A percentile compares a stretch with the other conserved stretches of the same genome.
These are phyloP conservation scores for Aspidapion aeneum DNA, from an alignment of 2,888 invertebrate species.

Conservation along the genomic window DNA sequence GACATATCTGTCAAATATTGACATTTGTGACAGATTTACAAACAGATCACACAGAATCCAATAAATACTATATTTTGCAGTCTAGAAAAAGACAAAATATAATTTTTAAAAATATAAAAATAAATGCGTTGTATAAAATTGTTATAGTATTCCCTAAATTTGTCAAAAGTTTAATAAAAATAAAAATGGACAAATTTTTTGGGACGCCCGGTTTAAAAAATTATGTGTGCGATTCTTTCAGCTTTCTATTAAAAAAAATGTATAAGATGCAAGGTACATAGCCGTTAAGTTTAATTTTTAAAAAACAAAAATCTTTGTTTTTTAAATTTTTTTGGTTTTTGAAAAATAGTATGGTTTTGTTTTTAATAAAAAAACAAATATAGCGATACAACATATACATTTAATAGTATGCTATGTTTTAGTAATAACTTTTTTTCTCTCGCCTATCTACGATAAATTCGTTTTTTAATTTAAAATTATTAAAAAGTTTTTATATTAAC, in stretches of 20 bases:
- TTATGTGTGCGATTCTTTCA: slow-evolving; percentile 10
- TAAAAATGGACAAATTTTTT: slow-evolving; percentile 20
- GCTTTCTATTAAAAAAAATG: background rate
- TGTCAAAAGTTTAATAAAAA: background rate
- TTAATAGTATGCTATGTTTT: slow-evolving; percentile 44
- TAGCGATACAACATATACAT: slow-evolving; percentile 50
- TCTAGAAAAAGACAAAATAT: too few relatives aligned
- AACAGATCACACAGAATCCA: slow-evolving; percentile 36
- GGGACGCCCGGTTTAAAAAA: slow-evolving; percentile 22
- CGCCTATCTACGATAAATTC: slow-evolving; percentile 52
- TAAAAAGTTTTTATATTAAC: slow-evolving; percentile 48
- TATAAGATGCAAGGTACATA: slow-evolving; percentile 46
- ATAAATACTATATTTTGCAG: slow-evolving; percentile 36
- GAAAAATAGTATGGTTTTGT: too few relatives aligned
- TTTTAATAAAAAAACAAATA: too few relatives aligned
- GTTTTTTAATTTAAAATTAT: slow-evolving; percentile 49
- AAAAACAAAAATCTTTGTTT: too few relatives aligned
- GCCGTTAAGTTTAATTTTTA: slow-evolving; percentile 41
- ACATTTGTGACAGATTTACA: background rate
- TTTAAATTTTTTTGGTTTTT: too few relatives aligned
- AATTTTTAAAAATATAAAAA: too few relatives aligned
- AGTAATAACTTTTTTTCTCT: slow-evolving; percentile 43
- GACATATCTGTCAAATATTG: background rate
- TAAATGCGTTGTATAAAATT: background rate
- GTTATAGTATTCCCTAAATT: background rate